Evolutionary conservation across 1,140 invertebrate species (phyloP).

Genomic region (Paralvinella palmiformis): DNA sequence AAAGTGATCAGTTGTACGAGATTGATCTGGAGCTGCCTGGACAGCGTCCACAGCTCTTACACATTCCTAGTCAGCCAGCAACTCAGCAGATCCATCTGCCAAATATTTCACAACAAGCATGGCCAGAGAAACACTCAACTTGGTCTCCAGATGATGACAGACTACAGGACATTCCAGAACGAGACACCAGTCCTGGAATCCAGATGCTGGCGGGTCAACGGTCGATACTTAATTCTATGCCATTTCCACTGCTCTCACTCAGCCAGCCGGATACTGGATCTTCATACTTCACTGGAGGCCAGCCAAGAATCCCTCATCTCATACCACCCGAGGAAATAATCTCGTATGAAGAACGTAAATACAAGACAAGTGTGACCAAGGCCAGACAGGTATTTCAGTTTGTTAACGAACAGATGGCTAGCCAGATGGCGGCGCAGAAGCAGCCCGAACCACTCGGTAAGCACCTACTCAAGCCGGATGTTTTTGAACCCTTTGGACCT

Average conservation of each 20-base stretch:
- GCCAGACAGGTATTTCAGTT: background rate
- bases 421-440: background rate
- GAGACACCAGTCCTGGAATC: too few species aligned
- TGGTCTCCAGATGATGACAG: too few species aligned
- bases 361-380: background rate
- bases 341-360: slow-evolving; percentile 17
- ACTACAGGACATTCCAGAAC: too few species aligned
- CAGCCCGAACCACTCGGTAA: background rate
- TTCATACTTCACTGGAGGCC: slow-evolving; percentile 3
- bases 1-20: too few species aligned
- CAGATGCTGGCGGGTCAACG: too few species aligned
- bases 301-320: slow-evolving; percentile 25
- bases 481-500: slow-evolving; percentile 5
- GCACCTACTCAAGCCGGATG: background rate
- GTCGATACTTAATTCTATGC: slow-evolving; percentile 4
- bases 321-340: slow-evolving; percentile 26
- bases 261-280: slow-evolving; percentile 22
- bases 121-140: too few species aligned
- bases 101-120: too few species aligned
- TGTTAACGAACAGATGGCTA: too few species aligned
- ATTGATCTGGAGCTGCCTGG: too few species aligned
- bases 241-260: slow-evolving; percentile 10
- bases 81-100: too few species aligned
- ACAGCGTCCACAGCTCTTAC: too few species aligned
- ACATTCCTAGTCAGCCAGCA: too few species aligned